A percentile compares a stretch with the other conserved stretches of the same genome.
These are phyloP conservation scores for Rhineura floridana DNA, from an alignment of 2,113 vertebrate genomes.

Conservation along the genomic window DNA sequence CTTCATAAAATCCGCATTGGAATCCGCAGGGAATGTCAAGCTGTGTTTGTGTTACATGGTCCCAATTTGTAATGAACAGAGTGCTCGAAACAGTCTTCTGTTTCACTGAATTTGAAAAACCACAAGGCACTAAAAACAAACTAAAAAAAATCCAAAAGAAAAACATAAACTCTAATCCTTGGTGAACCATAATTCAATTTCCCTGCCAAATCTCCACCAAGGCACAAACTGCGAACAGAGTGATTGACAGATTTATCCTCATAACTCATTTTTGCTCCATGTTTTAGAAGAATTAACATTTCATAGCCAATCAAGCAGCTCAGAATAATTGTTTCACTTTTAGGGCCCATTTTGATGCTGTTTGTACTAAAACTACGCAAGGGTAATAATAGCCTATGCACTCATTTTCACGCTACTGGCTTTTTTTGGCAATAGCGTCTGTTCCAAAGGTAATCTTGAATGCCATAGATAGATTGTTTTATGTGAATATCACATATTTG, in stretches of 20 bases:
- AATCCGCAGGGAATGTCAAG: not conserved
- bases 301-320: slow-evolving; percentile 33
- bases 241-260: slow-evolving; percentile 27
- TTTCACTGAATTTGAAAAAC: slow-evolving; percentile 32
- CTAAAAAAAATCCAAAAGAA: slow-evolving; percentile 30
- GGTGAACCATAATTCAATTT: not conserved
- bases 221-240: slow-evolving; percentile 7
- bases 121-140: slow-evolving; percentile 23
- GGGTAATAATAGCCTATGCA: slow-evolving; percentile 14
- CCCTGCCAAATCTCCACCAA: slow-evolving; percentile 31
- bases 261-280: slow-evolving; percentile 47
- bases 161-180: slow-evolving; percentile 6
- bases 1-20: not conserved
- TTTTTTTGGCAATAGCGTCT: slow-evolving; percentile 26
- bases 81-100: slow-evolving; percentile 28
- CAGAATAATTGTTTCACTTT: slow-evolving; percentile 14
- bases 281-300: slow-evolving; percentile 37
- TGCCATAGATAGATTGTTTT: not conserved
- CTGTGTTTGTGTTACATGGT: slow-evolving; percentile 4
- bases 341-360: slow-evolving; percentile 18
- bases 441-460: slow-evolving; percentile 21
- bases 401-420: not conserved
- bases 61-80: not conserved
- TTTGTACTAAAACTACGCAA: slow-evolving; percentile 14
- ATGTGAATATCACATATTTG: not conserved